A percentile compares a stretch with the other conserved stretches of the same genome.
Evolutionary conservation across 2,113 vertebrate species (phyloP).

Genomic region (Otolemur garnettii): DNA sequence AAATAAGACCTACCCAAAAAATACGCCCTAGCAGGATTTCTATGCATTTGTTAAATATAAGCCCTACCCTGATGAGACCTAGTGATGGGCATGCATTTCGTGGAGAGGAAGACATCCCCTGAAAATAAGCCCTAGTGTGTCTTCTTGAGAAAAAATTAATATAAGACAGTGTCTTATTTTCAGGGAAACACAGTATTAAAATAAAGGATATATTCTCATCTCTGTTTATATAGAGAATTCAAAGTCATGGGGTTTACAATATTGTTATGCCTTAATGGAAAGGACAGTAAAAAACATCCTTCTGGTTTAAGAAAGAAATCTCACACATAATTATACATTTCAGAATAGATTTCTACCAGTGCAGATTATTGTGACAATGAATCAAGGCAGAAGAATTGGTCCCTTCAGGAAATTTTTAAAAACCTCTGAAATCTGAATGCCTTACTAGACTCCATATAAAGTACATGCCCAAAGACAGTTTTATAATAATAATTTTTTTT

Average conservation of each 20-base stretch:
- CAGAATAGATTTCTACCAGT: not conserved
- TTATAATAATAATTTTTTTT: too few relatives aligned
- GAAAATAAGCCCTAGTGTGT: too few relatives aligned
- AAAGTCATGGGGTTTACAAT: not conserved
- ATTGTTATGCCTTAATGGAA: not conserved
- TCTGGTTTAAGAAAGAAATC: slow-evolving; percentile 7
- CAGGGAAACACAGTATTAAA: not conserved
- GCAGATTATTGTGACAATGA: not conserved
- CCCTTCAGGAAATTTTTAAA: not conserved
- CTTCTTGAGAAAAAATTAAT: too few relatives aligned
- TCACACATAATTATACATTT: not conserved
- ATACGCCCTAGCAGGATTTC: too few relatives aligned
- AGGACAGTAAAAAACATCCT: not conserved
- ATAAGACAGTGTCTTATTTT: too few relatives aligned
- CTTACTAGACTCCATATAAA: not conserved
- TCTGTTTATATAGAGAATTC: not conserved
- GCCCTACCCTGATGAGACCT: too few relatives aligned
- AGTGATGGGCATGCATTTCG: too few relatives aligned
- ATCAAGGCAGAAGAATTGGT: not conserved
- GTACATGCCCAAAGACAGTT: not conserved
- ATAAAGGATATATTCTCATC: not conserved
- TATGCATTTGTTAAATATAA: too few relatives aligned
- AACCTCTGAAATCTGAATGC: not conserved
- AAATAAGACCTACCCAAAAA: too few relatives aligned
- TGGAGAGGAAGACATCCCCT: too few relatives aligned